Evolutionary conservation across 1,140 invertebrate species (phyloP).

Genomic region (Hyphantria cunea): DNA sequence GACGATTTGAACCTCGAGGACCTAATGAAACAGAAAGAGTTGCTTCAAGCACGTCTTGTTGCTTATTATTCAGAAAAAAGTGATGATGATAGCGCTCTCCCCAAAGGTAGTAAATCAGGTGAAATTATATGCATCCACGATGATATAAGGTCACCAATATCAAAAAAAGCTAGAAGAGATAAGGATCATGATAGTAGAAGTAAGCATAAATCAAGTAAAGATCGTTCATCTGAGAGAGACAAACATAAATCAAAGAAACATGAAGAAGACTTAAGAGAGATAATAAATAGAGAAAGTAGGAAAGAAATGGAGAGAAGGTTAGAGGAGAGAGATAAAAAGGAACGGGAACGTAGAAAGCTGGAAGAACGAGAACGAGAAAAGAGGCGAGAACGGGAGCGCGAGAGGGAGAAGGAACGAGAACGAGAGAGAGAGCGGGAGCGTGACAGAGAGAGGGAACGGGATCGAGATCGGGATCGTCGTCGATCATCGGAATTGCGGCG

Average conservation of each 20-base stretch:
- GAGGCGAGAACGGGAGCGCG: constrained; percentile 57
- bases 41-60: constrained; percentile 84
- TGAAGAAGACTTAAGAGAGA: constrained; percentile 66
- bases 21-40: constrained; percentile 93
- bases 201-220: constrained; percentile 54
- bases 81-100: constrained; percentile 43
- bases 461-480: constrained; percentile 40
- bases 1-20: constrained; percentile 94
- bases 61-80: constrained; percentile 82
- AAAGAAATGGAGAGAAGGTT: constrained; percentile 64
- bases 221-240: constrained; percentile 51
- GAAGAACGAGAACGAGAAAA: constrained; percentile 42
- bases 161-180: constrained; percentile 41
- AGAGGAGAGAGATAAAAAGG: constrained; percentile 60
- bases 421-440: constrained; percentile 52
- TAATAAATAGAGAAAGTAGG: constrained; percentile 73
- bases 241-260: constrained; percentile 53
- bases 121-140: constrained; percentile 54
- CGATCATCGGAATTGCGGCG: constrained; percentile 39
- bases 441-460: constrained; percentile 44
- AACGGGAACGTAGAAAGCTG: constrained; percentile 53
- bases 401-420: constrained; percentile 45
- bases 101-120: constrained; percentile 30
- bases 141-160: constrained; percentile 42
- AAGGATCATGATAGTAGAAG: constrained; percentile 39